phyloP scores from a whole-genome alignment of 2,113 vertebrate genomes.

The Atrichornis clamosus region DNA sequence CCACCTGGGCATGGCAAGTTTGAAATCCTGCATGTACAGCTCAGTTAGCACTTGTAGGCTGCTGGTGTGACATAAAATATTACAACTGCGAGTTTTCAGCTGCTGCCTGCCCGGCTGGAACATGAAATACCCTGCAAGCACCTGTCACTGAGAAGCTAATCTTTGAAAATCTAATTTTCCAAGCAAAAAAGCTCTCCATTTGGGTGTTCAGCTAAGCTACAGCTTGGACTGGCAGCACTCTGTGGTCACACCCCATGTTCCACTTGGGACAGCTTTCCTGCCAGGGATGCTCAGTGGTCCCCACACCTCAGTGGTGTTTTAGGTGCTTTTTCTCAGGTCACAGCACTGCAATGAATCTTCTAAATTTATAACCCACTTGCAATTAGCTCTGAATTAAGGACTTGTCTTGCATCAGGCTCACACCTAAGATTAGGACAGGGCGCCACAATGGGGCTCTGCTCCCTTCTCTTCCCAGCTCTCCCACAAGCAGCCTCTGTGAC shows the following conservation, averaged over 20 bases:
- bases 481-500: background rate
- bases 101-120: background rate
- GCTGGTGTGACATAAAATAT: background rate
- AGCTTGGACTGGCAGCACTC: background rate
- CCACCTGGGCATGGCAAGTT: background rate
- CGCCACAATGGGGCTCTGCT: background rate
- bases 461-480: background rate
- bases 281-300: background rate
- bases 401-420: background rate
- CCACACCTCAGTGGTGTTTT: background rate
- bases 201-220: background rate
- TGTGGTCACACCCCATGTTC: background rate
- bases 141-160: background rate
- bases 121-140: background rate
- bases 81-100: background rate
- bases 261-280: background rate
- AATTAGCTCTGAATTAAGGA: background rate
- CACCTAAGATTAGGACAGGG: background rate
- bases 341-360: background rate
- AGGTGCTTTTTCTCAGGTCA: background rate
- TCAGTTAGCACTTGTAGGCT: rapidly evolving
- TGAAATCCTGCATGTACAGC: background rate
- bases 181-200: background rate
- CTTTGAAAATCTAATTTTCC: background rate
- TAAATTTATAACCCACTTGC: background rate